Conservation (phyloP, 1,140 invertebrate species). For the Eupeodes corollae region DNA sequence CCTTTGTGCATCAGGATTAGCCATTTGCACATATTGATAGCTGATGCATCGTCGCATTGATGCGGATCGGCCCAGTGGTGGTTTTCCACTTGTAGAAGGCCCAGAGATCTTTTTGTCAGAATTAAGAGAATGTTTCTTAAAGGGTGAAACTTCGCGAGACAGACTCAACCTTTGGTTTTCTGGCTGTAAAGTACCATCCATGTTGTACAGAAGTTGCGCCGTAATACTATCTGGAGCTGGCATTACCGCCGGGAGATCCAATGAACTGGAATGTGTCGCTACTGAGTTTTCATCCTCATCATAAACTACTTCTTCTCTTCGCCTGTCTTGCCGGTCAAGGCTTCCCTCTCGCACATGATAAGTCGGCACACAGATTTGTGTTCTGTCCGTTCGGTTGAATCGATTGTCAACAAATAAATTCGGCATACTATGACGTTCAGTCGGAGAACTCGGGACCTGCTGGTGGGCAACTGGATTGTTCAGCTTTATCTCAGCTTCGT, state of each 20-base stretch:
- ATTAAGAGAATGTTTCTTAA: slow-evolving; percentile 38
- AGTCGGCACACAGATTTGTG: slow-evolving; percentile 42
- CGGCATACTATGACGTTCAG: slow-evolving; percentile 37
- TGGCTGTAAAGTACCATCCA: slow-evolving; percentile 9
- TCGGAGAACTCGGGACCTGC: slow-evolving; percentile 12
- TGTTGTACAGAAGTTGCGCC: slow-evolving; percentile 42
- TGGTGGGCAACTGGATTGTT: slow-evolving; percentile 2
- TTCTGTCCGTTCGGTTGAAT: slow-evolving; percentile 42
- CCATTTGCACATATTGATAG: slow-evolving; percentile 38
- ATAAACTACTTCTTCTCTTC: neutral
- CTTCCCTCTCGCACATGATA: neutral
- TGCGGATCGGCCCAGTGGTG: slow-evolving; percentile 13
- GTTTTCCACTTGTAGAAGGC: slow-evolving; percentile 10
- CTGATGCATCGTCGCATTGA: slow-evolving; percentile 40
- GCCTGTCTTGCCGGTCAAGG: too few relatives aligned
- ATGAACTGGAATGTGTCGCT: slow-evolving; percentile 41
- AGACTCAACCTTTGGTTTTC: neutral
- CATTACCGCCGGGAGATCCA: slow-evolving; percentile 39
- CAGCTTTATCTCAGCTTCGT: slow-evolving; percentile 27
- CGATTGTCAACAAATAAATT: slow-evolving; percentile 46
- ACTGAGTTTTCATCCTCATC: slow-evolving; percentile 9
- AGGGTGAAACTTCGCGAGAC: slow-evolving; percentile 6
- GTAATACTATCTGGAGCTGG: slow-evolving; percentile 40
- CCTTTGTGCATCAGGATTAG: slow-evolving; percentile 8
- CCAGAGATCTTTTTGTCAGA: slow-evolving; percentile 39